Evolutionary conservation across 2,888 invertebrate genomes (phyloP).

Genomic region (Drosophila mimetica): DNA sequence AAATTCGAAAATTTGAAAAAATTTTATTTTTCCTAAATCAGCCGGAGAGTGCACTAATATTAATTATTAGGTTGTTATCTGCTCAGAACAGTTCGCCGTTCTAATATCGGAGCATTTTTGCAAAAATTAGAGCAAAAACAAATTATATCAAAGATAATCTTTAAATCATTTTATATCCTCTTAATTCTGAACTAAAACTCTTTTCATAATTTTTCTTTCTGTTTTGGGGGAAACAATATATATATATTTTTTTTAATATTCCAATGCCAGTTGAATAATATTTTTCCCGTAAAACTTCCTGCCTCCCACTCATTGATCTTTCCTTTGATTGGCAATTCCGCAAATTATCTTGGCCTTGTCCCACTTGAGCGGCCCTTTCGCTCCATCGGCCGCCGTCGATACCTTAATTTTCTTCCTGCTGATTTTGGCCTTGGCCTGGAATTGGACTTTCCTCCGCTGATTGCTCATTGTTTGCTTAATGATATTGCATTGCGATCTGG

Average conservation of each 20-base stretch:
- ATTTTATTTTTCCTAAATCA: too few species aligned
- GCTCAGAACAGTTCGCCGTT: too few species aligned
- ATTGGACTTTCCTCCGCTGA: conserved; percentile 20
- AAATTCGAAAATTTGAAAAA: too few species aligned
- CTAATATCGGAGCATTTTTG: too few species aligned
- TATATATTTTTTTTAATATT: background rate
- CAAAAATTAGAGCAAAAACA: too few species aligned
- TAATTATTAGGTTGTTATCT: too few species aligned
- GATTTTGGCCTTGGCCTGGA: conserved; percentile 71
- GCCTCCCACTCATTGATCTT: conserved; percentile 12
- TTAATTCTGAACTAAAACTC: too few species aligned
- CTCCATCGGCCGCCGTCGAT: conserved; percentile 5
- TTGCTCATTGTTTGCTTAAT: conserved; percentile 69
- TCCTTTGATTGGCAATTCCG: conserved; percentile 32
- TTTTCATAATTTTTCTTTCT: background rate
- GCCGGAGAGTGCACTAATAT: too few species aligned
- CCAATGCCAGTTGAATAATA: background rate
- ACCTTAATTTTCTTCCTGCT: conserved; percentile 63
- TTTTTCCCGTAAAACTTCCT: conserved; percentile 1
- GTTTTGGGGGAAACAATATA: background rate
- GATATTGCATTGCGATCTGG: conserved; percentile 50
- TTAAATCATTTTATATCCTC: too few species aligned
- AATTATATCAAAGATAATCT: too few species aligned
- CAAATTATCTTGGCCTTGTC: conserved; percentile 27
- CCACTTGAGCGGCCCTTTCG: conserved; percentile 22